Evolutionary conservation across 2,797 vertebrate genomes (phyloP).

Genomic region (Halcyon chelicuti): DNA sequence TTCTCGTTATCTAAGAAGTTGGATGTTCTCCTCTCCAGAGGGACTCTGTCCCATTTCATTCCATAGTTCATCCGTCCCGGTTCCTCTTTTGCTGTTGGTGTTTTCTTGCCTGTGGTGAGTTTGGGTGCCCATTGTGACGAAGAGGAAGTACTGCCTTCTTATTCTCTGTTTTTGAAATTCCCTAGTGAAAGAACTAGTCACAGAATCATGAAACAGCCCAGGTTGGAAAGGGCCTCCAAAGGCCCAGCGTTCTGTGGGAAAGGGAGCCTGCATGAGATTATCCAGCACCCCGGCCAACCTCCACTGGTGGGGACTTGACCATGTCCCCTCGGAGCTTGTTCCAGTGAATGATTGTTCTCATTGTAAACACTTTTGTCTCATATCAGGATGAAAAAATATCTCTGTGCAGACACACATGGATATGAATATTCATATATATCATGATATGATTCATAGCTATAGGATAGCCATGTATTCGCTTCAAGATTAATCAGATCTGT

Average conservation of each 20-base stretch:
- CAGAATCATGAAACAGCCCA: not conserved
- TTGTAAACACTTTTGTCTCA: not conserved
- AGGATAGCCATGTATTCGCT: not conserved
- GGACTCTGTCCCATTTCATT: not conserved
- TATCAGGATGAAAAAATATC: not conserved
- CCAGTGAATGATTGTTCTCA: not conserved
- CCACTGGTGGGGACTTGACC: not conserved
- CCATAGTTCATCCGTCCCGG: not conserved
- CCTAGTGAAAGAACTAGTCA: not conserved
- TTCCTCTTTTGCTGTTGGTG: not conserved
- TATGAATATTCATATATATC: not conserved
- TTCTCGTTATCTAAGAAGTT: not conserved
- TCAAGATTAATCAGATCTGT: accelerated
- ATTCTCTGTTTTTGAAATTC: not conserved
- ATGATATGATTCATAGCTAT: not conserved
- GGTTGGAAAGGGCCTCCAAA: accelerated
- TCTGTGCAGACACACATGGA: not conserved
- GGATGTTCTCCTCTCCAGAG: not conserved
- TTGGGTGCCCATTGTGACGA: accelerated
- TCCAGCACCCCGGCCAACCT: accelerated
- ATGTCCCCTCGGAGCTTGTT: not conserved
- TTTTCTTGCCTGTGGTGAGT: not conserved
- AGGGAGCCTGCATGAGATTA: not conserved
- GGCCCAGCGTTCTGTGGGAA: not conserved
- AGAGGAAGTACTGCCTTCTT: not conserved